phyloP scores from a whole-genome alignment of 1,140 invertebrate genomes.

The Sycobia sp. region DNA sequence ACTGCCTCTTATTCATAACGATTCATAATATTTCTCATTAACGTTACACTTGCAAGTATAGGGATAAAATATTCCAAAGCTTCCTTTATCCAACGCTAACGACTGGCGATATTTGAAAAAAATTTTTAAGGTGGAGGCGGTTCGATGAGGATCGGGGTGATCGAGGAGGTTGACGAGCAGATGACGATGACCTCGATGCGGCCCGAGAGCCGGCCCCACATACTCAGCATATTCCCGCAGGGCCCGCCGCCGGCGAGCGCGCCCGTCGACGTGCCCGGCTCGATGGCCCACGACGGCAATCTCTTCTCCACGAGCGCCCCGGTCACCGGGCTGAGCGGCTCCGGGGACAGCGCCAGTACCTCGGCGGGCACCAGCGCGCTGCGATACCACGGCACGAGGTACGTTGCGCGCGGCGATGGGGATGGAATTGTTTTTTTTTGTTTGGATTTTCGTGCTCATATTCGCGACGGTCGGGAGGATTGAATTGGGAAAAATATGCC shows the following conservation, averaged over 20 bases:
- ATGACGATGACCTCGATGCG: conserved; percentile 76
- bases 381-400: conserved; percentile 31
- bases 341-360: conserved; percentile 23
- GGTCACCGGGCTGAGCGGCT: conserved; percentile 28
- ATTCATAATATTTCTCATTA: too few relatives aligned
- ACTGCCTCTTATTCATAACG: too few relatives aligned
- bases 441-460: too few relatives aligned
- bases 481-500: too few relatives aligned
- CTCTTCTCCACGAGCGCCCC: conserved; percentile 41
- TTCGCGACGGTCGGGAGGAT: too few relatives aligned
- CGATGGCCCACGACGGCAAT: conserved; percentile 12
- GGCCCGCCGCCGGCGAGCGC: conserved; percentile 54
- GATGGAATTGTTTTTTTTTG: too few relatives aligned
- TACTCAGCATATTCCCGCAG: conserved; percentile 57
- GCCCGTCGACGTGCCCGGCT: conserved; percentile 53
- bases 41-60: too few relatives aligned
- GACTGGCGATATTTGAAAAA: too few relatives aligned
- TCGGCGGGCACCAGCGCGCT: conserved; percentile 8
- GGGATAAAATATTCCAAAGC: too few relatives aligned
- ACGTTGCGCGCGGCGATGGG: neutral
- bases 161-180: conserved; percentile 83
- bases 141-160: conserved; percentile 76
- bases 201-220: conserved; percentile 61
- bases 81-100: too few relatives aligned
- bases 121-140: conserved; percentile 51